These are phyloP conservation scores for Meganola albula DNA, from an alignment of 2,888 invertebrate genomes.

Conservation along the genomic window DNA sequence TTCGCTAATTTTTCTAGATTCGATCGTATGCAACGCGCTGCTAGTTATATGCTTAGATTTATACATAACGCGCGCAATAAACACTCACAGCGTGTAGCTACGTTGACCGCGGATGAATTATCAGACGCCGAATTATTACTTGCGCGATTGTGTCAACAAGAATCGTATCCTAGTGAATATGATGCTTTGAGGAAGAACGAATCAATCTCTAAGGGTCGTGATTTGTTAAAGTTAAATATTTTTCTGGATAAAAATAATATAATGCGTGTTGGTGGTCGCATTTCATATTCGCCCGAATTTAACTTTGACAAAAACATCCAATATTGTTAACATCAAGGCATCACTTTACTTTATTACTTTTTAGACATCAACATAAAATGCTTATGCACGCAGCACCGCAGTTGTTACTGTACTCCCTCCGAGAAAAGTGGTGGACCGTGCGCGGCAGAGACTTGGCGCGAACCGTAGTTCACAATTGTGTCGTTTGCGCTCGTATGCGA, in stretches of 20 bases:
- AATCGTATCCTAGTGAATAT: neutral
- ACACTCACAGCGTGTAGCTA: neutral
- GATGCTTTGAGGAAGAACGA: neutral
- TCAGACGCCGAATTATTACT: neutral
- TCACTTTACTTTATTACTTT: conserved; percentile 1
- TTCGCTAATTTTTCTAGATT: neutral
- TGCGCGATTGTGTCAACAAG: conserved; percentile 2
- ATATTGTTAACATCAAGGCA: conserved; percentile 6
- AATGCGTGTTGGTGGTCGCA: conserved; percentile 4
- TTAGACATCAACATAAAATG: conserved; percentile 1
- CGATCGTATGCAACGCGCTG: neutral
- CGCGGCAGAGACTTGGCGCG: conserved; percentile 3
- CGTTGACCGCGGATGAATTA: neutral
- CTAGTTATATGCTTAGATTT: neutral
- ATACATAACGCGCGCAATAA: neutral
- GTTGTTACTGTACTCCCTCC: conserved; percentile 3
- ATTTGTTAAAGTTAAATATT: conserved; percentile 5
- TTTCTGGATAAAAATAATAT: conserved; percentile 1
- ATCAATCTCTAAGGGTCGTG: neutral
- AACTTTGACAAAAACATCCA: conserved; percentile 5
- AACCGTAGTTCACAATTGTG: conserved; percentile 1
- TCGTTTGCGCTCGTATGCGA: conserved; percentile 2
- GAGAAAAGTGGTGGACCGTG: conserved; percentile 4
- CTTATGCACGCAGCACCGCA: conserved; percentile 3
- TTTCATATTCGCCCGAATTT: conserved; percentile 1